Evolutionary conservation across 1,140 invertebrate species (phyloP).

Genomic region (Glossosoma conforme): DNA sequence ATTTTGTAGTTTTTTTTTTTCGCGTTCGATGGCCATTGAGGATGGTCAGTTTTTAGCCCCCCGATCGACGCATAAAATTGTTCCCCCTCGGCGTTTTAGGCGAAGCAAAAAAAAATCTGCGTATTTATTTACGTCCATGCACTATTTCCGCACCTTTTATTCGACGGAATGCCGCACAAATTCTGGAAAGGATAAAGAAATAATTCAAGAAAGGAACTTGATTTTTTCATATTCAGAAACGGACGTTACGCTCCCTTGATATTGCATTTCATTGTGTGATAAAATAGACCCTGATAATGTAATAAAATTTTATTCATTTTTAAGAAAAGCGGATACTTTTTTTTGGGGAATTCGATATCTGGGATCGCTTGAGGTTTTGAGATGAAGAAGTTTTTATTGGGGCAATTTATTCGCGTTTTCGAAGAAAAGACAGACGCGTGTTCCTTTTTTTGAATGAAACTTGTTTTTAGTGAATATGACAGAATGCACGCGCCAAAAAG

Average conservation of each 20-base stretch:
- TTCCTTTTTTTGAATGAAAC: constrained; percentile 12
- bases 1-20: constrained; percentile 21
- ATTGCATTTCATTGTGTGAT: constrained; percentile 25
- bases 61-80: background rate
- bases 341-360: constrained; percentile 24
- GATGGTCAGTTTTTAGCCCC: constrained; percentile 29
- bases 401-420: constrained; percentile 21
- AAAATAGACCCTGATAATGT: constrained; percentile 7
- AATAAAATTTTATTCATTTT: constrained; percentile 22
- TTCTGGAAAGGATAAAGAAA: constrained; percentile 16
- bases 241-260: constrained; percentile 15
- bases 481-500: constrained; percentile 5
- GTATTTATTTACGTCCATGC: constrained; percentile 18
- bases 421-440: constrained; percentile 21
- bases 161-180: constrained; percentile 1
- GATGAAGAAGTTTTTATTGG: constrained; percentile 14
- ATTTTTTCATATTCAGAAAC: constrained; percentile 15
- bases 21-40: constrained; percentile 28
- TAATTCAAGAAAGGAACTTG: constrained; percentile 20
- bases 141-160: constrained; percentile 27
- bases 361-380: constrained; percentile 19
- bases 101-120: constrained; percentile 15
- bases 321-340: constrained; percentile 8
- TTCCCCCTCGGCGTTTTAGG: constrained; percentile 3
- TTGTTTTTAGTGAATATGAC: constrained; percentile 15